These are phyloP conservation scores for Stigmatopora argus DNA, from an alignment of 2,113 vertebrate genomes.

Conservation along the genomic window DNA sequence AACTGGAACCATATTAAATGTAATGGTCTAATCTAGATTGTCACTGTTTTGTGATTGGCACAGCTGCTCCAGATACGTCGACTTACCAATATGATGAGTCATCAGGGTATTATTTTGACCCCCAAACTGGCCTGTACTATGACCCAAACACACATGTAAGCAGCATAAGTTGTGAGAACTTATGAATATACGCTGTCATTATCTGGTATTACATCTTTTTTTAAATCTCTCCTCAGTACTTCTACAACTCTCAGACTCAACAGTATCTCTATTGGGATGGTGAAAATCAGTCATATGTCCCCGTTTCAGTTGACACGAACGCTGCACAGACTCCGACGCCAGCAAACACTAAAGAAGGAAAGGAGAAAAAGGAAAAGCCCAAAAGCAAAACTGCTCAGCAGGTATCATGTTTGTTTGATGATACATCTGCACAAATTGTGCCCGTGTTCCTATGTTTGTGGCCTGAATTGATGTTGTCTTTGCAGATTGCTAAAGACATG, in stretches of 20 bases:
- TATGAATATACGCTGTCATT: neutral
- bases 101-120: constrained; percentile 97
- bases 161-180: neutral
- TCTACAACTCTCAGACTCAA: constrained; percentile 95
- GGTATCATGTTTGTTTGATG: constrained; percentile 57
- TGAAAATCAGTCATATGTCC: constrained; percentile 89
- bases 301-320: constrained; percentile 62
- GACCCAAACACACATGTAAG: constrained; percentile 92
- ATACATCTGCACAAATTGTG: neutral
- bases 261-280: constrained; percentile 98
- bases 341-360: constrained; percentile 60
- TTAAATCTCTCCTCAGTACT: constrained; percentile 77
- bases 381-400: constrained; percentile 98
- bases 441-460: neutral
- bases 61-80: constrained; percentile 87
- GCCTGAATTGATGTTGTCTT: neutral
- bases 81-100: constrained; percentile 95
- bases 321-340: constrained; percentile 8
- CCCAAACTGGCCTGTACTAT: constrained; percentile 90
- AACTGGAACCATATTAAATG: neutral
- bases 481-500: constrained; percentile 98
- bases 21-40: neutral
- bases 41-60: constrained; percentile 49
- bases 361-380: constrained; percentile 96
- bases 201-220: neutral